Base-by-base conservation (phyloP, 2,888 invertebrate genomes). In the Lymantria dispar region DNA sequence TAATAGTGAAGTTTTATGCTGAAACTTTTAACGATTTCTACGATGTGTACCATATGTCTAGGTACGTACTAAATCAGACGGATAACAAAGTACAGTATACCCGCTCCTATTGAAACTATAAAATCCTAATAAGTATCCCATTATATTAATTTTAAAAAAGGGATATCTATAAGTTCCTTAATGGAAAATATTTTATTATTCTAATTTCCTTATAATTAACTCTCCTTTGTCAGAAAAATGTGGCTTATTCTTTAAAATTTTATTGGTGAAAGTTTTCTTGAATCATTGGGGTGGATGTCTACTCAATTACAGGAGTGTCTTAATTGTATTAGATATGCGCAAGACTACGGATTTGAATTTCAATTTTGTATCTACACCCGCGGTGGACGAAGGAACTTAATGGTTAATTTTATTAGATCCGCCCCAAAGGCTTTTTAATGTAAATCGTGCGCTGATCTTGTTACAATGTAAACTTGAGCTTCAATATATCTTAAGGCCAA, bases 341-440 rank as follows among this genome's bases (percentile, higher is more conserved):
- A 75, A 82, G 78, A 78, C 80, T 76, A 70, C 68, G 78, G 72
- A 88, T 89, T 89, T 87, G 85, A 89, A 90, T 88, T 87, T 85
- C 87, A 88, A 89, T 87, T 79, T 76, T 56, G 73, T 64, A 72
- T 66, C 73, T 76, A 70, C 70, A 71, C 78, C 76, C 72, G 64
- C 64, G 75, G 73, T 76, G 50, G 50, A 69, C 65, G 66, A 72
- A 75, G 76, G 80, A 82, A 85, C 80, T 54, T 78, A 83, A 80
- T 78, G 75, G 84, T 83, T 85, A 85, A 89, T 87, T 87, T 82
- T 72, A 84, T 87, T 87, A 85, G 76, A 76, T 64, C 73, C 72
- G 67, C 74, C 75, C 44, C 64, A 68, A 76, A 73, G 76, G 72
- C 78, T 78, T 81, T 83, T 80, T 78, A 73, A 85, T 85, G 82